Percentiles rank a stretch among this genome's conserved stretches.
Evolutionary conservation across 1,140 invertebrate genomes (phyloP).

Genomic region (Teleopsis dalmanni): DNA sequence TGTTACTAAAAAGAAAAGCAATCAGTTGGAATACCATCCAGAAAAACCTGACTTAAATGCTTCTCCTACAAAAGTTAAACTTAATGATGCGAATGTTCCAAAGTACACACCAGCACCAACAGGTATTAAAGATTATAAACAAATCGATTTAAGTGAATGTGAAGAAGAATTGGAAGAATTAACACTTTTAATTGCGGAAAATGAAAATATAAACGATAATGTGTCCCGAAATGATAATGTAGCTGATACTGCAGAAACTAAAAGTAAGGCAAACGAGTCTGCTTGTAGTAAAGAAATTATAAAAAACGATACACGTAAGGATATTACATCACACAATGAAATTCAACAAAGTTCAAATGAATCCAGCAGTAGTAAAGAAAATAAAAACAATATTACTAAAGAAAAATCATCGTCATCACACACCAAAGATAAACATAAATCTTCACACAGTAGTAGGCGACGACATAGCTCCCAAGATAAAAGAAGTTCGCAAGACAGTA

Average conservation of each 20-base stretch:
- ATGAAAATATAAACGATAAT: not conserved
- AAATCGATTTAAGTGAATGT: slow-evolving; percentile 11
- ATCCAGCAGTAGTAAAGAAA: not conserved
- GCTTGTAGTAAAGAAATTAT: not conserved
- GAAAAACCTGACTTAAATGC: slow-evolving; percentile 39
- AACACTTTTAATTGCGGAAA: slow-evolving; percentile 7
- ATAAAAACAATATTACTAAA: not conserved
- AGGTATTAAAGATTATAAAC: slow-evolving; percentile 1
- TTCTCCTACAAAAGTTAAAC: slow-evolving; percentile 17
- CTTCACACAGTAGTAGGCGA: too few species aligned
- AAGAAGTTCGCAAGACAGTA: not conserved
- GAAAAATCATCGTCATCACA: not conserved
- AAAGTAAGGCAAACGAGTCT: not conserved
- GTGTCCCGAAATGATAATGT: not conserved
- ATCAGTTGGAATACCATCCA: slow-evolving; percentile 34
- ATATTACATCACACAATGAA: too few species aligned
- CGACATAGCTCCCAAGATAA: too few species aligned
- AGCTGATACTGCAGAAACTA: not conserved
- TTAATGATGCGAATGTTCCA: slow-evolving; percentile 30
- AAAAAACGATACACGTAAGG: too few species aligned
- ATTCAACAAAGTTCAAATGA: too few species aligned
- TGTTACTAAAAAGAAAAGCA: slow-evolving; percentile 20
- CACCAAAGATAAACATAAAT: too few species aligned
- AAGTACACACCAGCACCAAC: slow-evolving; percentile 46
- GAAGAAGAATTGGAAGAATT: slow-evolving; percentile 13